phyloP scores from a whole-genome alignment of 2,797 vertebrate species.

The Lindbergichthys nudifrons region DNA sequence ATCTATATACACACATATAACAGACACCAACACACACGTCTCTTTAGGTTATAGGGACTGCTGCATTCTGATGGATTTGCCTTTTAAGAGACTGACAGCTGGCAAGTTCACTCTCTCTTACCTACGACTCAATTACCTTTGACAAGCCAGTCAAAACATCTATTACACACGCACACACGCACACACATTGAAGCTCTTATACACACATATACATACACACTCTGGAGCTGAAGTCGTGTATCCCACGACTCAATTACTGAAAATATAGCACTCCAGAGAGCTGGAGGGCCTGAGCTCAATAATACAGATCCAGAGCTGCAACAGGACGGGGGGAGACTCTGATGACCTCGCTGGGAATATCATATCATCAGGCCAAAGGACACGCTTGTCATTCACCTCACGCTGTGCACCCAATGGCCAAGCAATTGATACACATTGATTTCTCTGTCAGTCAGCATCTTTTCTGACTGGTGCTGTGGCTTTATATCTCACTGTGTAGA shows the following conservation, averaged over 20 bases:
- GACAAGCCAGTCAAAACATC: slow-evolving; percentile 73
- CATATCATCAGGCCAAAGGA: slow-evolving; percentile 66
- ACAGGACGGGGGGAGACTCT: slow-evolving; percentile 54
- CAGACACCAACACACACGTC: slow-evolving; percentile 16
- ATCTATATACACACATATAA: too few species aligned
- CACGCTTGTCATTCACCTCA: slow-evolving; percentile 76
- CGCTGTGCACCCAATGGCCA: slow-evolving; percentile 32
- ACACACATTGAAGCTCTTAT: slow-evolving; percentile 10
- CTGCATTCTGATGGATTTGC: slow-evolving; percentile 58
- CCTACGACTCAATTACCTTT: slow-evolving; percentile 73
- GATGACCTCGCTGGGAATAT: slow-evolving; percentile 67
- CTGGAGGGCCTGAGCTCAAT: slow-evolving; percentile 72
- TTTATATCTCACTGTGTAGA: slow-evolving; percentile 18
- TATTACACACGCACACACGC: slow-evolving; percentile 40
- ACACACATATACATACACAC: slow-evolving; percentile 14
- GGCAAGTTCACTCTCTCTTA: slow-evolving; percentile 67
- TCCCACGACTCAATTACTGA: slow-evolving; percentile 72
- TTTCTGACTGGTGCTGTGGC: slow-evolving; percentile 29
- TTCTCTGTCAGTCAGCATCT: slow-evolving; percentile 52
- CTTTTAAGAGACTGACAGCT: slow-evolving; percentile 72
- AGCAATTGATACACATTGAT: slow-evolving; percentile 45
- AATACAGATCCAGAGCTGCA: slow-evolving; percentile 64
- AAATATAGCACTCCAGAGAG: slow-evolving; percentile 73
- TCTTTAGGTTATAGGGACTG: slow-evolving; percentile 47
- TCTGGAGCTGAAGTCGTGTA: slow-evolving; percentile 39